Percentiles rank a stretch among this genome's conserved stretches.
Conservation (phyloP, 2,888 invertebrate species). For the Caenorhabditis sulstoni region DNA sequence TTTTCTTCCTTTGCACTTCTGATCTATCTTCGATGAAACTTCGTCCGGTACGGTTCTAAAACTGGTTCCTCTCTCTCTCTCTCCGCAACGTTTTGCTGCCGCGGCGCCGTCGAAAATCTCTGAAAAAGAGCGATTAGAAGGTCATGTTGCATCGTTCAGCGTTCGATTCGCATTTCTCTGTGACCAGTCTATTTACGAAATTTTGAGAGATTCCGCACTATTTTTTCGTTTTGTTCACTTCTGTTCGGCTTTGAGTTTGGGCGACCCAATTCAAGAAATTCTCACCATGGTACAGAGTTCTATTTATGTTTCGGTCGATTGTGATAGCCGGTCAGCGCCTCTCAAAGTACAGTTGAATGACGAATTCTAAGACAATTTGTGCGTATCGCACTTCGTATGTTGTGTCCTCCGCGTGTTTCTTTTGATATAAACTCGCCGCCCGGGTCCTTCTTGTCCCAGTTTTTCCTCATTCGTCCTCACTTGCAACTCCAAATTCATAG, state of each 20-base stretch:
- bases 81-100: background rate
- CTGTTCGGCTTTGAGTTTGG: no score
- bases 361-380: constrained; percentile 8
- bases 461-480: background rate
- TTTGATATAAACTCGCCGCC: background rate
- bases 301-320: background rate
- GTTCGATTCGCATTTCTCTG: constrained; percentile 7
- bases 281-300: no score
- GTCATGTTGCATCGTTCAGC: constrained; percentile 24
- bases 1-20: constrained; percentile 14
- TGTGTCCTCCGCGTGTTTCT: constrained; percentile 37
- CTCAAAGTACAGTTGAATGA: background rate
- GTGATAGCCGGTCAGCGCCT: no score
- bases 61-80: constrained; percentile 19
- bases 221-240: no score
- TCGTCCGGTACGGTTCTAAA: background rate
- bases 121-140: constrained; percentile 18
- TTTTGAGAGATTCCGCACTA: no score
- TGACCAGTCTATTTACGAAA: no score
- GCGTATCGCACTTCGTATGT: constrained; percentile 25
- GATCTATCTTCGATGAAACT: constrained; percentile 16
- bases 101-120: background rate
- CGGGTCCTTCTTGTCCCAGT: background rate
- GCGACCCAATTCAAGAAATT: no score
- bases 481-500: background rate